Percentiles rank a stretch among this genome's conserved stretches.
Conservation (phyloP, 2,888 invertebrate species). For the Chironomus riparius region DNA sequence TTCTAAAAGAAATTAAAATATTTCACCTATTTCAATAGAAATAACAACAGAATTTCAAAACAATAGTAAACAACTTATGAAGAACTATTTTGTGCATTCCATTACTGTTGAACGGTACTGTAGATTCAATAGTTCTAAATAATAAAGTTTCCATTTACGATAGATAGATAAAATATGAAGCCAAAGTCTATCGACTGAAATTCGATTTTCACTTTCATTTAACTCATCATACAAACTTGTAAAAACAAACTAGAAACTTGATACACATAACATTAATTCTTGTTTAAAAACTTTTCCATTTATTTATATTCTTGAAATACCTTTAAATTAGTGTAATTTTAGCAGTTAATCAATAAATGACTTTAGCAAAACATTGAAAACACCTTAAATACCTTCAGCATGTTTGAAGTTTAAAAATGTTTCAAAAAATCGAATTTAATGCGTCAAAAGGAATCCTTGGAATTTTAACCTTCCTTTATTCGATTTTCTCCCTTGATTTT, state of each 20-base stretch:
- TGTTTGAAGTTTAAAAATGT: conserved; percentile 2
- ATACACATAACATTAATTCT: not conserved
- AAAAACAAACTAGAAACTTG: not conserved
- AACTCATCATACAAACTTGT: not conserved
- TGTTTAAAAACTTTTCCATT: not conserved
- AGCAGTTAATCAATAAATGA: conserved; percentile 20
- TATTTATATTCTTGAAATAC: not conserved
- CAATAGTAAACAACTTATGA: no score
- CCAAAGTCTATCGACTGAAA: not conserved
- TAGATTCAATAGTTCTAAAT: no score
- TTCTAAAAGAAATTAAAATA: no score
- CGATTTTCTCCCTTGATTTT: not conserved
- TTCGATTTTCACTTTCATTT: not conserved
- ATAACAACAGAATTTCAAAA: no score
- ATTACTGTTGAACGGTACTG: no score
- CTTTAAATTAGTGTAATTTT: conserved; percentile 20
- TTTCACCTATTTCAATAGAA: no score
- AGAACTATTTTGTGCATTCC: no score
- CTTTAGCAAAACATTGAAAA: not conserved
- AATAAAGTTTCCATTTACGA: no score
- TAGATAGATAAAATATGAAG: no score
- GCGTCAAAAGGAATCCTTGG: not conserved
- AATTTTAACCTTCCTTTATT: not conserved
- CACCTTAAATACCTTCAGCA: not conserved
- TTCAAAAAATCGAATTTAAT: not conserved